phyloP scores from a whole-genome alignment of 2,888 invertebrate species.

The Dryocosmus kuriphilus region DNA sequence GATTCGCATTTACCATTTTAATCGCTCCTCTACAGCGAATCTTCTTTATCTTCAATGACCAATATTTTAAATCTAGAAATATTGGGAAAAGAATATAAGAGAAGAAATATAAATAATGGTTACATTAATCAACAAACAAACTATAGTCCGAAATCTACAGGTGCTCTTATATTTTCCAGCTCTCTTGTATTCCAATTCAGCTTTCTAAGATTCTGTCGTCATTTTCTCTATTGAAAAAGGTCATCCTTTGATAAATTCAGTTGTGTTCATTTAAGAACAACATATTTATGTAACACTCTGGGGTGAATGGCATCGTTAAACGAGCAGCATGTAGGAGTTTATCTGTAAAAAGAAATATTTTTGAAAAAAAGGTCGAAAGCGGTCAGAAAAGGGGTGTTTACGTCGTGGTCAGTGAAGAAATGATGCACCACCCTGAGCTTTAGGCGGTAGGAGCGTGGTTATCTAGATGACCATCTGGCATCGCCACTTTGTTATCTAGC shows the following conservation, averaged over 20 bases:
- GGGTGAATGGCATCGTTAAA: background rate
- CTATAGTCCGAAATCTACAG: no score
- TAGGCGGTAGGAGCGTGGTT: conserved; percentile 60
- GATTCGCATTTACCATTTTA: conserved; percentile 64
- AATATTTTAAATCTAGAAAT: background rate
- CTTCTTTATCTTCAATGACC: background rate
- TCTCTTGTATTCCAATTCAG: no score
- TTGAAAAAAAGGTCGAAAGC: background rate
- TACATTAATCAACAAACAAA: no score
- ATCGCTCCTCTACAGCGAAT: background rate
- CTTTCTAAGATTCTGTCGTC: background rate
- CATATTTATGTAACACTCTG: background rate
- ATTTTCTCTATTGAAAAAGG: background rate
- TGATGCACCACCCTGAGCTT: conserved; percentile 67
- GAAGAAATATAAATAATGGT: background rate
- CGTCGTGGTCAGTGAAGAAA: conserved; percentile 42
- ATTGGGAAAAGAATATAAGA: background rate
- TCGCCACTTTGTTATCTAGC: conserved; percentile 70
- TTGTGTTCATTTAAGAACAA: background rate
- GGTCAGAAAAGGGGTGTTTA: conserved; percentile 1
- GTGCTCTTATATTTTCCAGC: no score
- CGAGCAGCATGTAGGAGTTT: background rate
- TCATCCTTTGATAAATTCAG: background rate
- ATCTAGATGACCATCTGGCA: conserved; percentile 76
- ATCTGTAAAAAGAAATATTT: background rate